A percentile compares a stretch with the other conserved stretches of the same genome.
Conservation (phyloP, 1,140 invertebrate species). For the Dufourea novaeangliae region DNA sequence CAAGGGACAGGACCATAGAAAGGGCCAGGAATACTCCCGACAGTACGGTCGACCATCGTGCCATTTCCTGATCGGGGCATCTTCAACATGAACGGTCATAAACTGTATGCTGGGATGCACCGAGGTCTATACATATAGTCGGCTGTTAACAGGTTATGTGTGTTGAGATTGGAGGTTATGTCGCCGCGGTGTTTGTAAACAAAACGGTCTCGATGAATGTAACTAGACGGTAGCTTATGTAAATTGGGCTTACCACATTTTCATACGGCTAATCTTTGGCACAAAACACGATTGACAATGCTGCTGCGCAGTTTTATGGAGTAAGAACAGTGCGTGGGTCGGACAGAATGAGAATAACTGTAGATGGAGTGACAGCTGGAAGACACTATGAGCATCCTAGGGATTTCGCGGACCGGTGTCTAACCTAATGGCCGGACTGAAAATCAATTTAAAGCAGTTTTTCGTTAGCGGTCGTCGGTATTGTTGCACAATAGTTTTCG, state of each 20-base stretch:
- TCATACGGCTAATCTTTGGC: constrained; percentile 18
- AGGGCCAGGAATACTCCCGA: constrained; percentile 79
- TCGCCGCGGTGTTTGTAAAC: constrained; percentile 67
- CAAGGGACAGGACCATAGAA: constrained; percentile 79
- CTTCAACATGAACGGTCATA: constrained; percentile 45
- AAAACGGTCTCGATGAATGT: constrained; percentile 44
- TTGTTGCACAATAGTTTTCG: too few species aligned
- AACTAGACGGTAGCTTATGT: constrained; percentile 1
- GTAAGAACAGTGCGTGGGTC: constrained; percentile 41
- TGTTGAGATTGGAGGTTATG: constrained; percentile 50
- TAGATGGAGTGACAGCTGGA: constrained; percentile 64
- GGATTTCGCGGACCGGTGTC: constrained; percentile 14
- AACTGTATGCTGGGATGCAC: background rate
- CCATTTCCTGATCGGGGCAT: constrained; percentile 76
- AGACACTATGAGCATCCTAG: constrained; percentile 23
- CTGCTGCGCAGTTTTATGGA: constrained; percentile 33
- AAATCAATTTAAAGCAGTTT: background rate
- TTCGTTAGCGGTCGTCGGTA: constrained; percentile 21
- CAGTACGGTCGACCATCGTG: constrained; percentile 80
- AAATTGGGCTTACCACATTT: constrained; percentile 59
- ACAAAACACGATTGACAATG: constrained; percentile 4
- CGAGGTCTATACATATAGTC: background rate
- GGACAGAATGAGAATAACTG: constrained; percentile 34
- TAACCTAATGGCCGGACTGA: constrained; percentile 5
- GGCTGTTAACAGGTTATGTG: constrained; percentile 40